Percentiles rank a stretch among this genome's conserved stretches.
These are phyloP conservation scores for Episyrphus balteatus DNA, from an alignment of 1,140 invertebrate species.

Conservation along the genomic window DNA sequence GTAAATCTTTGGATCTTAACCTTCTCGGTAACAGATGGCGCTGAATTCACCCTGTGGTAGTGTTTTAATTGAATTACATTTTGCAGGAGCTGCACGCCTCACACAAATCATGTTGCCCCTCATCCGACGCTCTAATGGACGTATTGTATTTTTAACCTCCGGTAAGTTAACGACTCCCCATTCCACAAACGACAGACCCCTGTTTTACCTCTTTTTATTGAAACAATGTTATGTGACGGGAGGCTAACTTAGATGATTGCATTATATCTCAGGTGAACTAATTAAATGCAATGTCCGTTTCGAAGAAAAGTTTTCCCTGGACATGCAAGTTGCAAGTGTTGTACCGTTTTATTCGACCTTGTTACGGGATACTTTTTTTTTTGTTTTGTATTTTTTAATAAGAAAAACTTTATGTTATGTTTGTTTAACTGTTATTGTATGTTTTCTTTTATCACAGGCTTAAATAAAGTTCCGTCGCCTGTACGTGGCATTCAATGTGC, in stretches of 20 bases:
- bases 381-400: neutral
- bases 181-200: neutral
- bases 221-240: neutral
- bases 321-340: too few relatives aligned
- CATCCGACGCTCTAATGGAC: constrained; percentile 59
- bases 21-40: constrained; percentile 44
- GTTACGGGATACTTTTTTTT: neutral
- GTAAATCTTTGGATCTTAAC: constrained; percentile 64
- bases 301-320: too few relatives aligned
- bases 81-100: constrained; percentile 50
- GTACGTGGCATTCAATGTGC: constrained; percentile 70
- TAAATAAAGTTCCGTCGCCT: constrained; percentile 65
- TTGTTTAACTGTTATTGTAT: neutral
- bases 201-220: neutral
- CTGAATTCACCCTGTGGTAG: neutral
- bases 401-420: neutral
- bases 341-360: too few relatives aligned
- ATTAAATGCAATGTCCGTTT: too few relatives aligned
- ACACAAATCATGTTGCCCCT: constrained; percentile 72
- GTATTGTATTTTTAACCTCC: constrained; percentile 54
- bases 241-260: too few relatives aligned
- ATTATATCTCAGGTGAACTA: too few relatives aligned
- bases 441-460: constrained; percentile 34
- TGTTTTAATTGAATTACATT: neutral
- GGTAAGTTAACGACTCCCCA: constrained; percentile 30